Evolutionary conservation across 2,113 vertebrate species (phyloP).

Genomic region (Balaenoptera acutorostrata): DNA sequence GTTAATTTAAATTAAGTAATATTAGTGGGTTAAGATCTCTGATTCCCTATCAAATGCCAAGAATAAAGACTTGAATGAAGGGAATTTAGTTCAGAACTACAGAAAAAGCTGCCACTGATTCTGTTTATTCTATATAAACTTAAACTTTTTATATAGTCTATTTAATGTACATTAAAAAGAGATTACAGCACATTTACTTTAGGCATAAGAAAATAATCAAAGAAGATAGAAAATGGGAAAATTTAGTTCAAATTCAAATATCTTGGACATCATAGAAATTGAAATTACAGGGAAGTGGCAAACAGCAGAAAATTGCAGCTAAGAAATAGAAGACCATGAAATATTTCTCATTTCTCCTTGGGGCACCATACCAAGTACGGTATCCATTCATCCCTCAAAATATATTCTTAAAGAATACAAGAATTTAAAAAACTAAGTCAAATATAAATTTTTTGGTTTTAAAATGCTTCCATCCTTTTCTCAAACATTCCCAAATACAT

Average conservation of each 20-base stretch:
- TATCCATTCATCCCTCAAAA: background rate
- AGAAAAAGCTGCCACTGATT: background rate
- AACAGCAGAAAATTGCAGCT: background rate
- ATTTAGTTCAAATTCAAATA: background rate
- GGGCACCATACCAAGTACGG: background rate
- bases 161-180: background rate
- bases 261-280: background rate
- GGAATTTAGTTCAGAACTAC: background rate
- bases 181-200: background rate
- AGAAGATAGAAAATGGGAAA: background rate
- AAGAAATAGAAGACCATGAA: background rate
- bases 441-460: background rate
- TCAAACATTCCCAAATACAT: background rate
- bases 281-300: background rate
- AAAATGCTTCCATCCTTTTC: background rate
- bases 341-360: background rate
- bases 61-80: background rate
- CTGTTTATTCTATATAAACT: background rate
- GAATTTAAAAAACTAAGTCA: background rate
- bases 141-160: background rate
- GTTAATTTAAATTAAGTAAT: constrained; percentile 5
- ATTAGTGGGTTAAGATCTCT: background rate
- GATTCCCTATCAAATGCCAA: background rate
- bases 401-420: background rate
- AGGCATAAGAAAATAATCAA: background rate